Evolutionary conservation across 2,888 invertebrate species (phyloP).

Genomic region (Empis stercorea): DNA sequence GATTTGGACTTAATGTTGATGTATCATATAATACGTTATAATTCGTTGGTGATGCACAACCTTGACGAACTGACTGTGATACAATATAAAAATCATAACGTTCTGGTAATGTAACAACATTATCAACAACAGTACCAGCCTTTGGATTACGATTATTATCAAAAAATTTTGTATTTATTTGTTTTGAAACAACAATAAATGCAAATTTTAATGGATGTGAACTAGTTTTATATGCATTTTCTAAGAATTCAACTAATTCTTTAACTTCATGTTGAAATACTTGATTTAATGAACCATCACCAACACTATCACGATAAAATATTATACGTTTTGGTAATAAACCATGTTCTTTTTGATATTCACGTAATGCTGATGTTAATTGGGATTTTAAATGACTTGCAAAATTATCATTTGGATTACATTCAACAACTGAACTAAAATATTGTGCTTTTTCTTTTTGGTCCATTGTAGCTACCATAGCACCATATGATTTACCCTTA

Average conservation of each 20-base stretch:
- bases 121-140: conserved; percentile 82
- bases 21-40: conserved; percentile 77
- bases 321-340: conserved; percentile 58
- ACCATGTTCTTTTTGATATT: conserved; percentile 25
- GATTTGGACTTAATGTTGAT: conserved; percentile 54
- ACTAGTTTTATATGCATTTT: conserved; percentile 31
- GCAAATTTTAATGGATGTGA: conserved; percentile 42
- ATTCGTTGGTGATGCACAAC: conserved; percentile 80
- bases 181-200: conserved; percentile 78
- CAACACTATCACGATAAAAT: conserved; percentile 85
- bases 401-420: conserved; percentile 60
- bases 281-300: conserved; percentile 75
- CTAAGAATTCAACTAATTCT: conserved; percentile 43
- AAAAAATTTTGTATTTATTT: conserved; percentile 70
- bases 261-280: conserved; percentile 66
- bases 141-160: conserved; percentile 48
- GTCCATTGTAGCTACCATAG: conserved; percentile 63
- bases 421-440: conserved; percentile 60
- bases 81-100: conserved; percentile 83
- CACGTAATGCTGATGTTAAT: conserved; percentile 36
- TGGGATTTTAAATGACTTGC: conserved; percentile 57
- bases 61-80: conserved; percentile 74
- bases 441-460: conserved; percentile 48
- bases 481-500: conserved; percentile 56
- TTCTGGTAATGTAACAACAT: conserved; percentile 67